phyloP scores from a whole-genome alignment of 2,113 vertebrate genomes.

The Calcarius ornatus region DNA sequence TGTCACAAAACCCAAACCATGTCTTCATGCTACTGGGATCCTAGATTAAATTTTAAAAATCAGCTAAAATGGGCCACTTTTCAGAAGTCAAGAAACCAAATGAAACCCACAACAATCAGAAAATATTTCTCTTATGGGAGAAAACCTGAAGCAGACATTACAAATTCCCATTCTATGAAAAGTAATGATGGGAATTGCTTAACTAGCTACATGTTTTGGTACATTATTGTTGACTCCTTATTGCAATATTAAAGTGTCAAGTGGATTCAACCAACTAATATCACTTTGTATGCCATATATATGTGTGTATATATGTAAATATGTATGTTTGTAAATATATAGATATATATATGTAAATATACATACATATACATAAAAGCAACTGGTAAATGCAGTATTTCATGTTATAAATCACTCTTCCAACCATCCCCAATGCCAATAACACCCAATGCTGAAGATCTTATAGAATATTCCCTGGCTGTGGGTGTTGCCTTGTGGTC shows the following conservation, averaged over 20 bases:
- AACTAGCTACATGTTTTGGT: not conserved
- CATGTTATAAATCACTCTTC: slow-evolving; percentile 30
- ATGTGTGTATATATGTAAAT: slow-evolving; percentile 29
- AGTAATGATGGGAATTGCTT: not conserved
- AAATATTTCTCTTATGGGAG: not conserved
- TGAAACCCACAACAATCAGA: not conserved
- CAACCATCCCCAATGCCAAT: slow-evolving; percentile 6
- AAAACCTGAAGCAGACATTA: not conserved
- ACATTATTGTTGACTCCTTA: slow-evolving; percentile 8
- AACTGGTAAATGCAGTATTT: slow-evolving; percentile 60
- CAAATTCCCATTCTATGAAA: not conserved
- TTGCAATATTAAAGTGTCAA: slow-evolving; percentile 13
- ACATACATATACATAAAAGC: slow-evolving; percentile 42
- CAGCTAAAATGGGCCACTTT: not conserved
- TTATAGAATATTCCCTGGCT: slow-evolving; percentile 5
- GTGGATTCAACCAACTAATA: not conserved
- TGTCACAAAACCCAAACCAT: not conserved
- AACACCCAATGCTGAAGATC: not conserved
- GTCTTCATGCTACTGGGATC: not conserved
- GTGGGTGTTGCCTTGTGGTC: slow-evolving; percentile 22
- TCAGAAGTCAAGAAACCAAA: not conserved
- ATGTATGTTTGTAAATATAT: not conserved
- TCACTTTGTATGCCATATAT: not conserved
- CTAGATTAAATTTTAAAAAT: not conserved
- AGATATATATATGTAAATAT: slow-evolving; percentile 21